Conservation (phyloP, 2,113 vertebrate species). For the Aplodontia rufa region DNA sequence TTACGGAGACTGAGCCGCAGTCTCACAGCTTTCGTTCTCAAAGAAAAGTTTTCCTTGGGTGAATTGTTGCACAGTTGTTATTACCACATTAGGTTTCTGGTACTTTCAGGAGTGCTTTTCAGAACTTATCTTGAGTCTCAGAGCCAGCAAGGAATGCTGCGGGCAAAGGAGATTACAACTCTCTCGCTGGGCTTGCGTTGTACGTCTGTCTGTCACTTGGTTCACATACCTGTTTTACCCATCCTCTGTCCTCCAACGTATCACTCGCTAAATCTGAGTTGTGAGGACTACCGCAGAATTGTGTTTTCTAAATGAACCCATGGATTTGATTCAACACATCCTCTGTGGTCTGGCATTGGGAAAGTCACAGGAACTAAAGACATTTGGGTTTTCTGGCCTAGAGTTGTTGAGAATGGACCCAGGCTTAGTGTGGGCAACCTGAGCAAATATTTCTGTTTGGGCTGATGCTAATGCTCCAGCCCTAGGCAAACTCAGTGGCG, state of each 20-base stretch:
- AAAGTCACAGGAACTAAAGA: not conserved
- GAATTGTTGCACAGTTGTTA: not conserved
- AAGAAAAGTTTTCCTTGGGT: not conserved
- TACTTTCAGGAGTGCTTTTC: not conserved
- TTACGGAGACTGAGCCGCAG: not conserved
- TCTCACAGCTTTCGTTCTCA: not conserved
- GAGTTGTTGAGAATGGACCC: not conserved
- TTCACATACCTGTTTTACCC: not conserved
- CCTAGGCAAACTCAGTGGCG: too few species aligned
- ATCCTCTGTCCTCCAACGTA: not conserved
- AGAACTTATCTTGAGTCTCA: not conserved
- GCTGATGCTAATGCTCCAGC: rapidly evolving
- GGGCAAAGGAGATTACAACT: not conserved
- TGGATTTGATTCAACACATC: not conserved
- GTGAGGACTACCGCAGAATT: too few species aligned
- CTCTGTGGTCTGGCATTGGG: not conserved
- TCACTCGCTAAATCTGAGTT: not conserved
- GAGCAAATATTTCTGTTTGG: not conserved
- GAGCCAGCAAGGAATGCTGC: not conserved
- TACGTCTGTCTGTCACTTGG: not conserved
- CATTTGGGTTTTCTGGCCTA: not conserved
- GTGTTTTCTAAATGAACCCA: not conserved
- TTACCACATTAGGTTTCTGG: not conserved
- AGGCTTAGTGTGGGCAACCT: too few species aligned
- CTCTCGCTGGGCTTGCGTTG: not conserved